Base-by-base conservation (phyloP, 2,797 vertebrate genomes). In the Platyrinchus mystaceus region DNA sequence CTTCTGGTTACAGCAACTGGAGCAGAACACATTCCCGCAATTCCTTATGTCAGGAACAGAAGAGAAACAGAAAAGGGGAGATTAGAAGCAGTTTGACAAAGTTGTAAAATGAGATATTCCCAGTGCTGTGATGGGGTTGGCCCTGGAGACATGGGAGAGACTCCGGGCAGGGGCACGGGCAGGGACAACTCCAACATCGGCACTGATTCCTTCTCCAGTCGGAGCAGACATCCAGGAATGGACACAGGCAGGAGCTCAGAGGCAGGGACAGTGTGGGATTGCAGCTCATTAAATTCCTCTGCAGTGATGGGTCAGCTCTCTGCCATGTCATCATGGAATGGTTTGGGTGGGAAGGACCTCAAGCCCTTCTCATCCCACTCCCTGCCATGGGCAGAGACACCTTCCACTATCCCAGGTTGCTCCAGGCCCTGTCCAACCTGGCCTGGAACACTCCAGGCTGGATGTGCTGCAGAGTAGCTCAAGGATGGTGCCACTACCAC, bases 1-100 rank as follows among this genome's bases (percentile, higher is more conserved):
- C 98, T 99, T 99, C 99, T 99, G 99, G 97, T 99, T 99, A 79
- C 99, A 99, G 94, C 99, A 99, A 96, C 98, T 99, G 98, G 99
- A 98, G 88, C 99, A 99, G 98, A 99, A 99, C 79, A 99, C 99
- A 6, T 99, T 99, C 91, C 99, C 99, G 76, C 99, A 99, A 97
- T 99, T 99, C 99, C 99, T 99, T 98, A 68, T 79, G 37, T 64
- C 63, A 43, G 93, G 87, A 94, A 96, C 26, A 94, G 82, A 92
- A 60, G 79, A 80, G 92, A 94, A 93, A 96, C 1, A 76, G 52
- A 73, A 39, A 46, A 88, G 73, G 63, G 26, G 77, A 79, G 7
- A 50, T 94, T 13, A 92, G 73, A 62, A 90, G 36, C 52, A 37
- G 80, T 39, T 41, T 24, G n/a, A 87, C 3, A 9, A 17, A 52